Evolutionary conservation across 2,888 invertebrate species (phyloP), one percentile per base, ranked within the genome.

Genomic region (Caenorhabditis doughertyi): DNA sequence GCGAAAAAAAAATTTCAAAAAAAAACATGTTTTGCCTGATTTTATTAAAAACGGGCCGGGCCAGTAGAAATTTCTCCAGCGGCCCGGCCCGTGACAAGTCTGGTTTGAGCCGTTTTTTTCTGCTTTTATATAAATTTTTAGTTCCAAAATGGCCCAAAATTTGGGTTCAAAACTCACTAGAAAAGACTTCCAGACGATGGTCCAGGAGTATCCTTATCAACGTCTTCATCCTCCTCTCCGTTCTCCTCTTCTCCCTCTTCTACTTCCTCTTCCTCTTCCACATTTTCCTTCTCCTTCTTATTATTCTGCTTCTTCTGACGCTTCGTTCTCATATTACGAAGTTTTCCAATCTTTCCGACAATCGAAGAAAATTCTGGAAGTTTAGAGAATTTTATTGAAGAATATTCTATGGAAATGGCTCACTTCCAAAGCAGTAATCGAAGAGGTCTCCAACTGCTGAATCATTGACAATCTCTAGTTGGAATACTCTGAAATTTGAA

Each of bases 381-480:
- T n/a, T n/a, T n/a, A 44, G 21, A 7, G 0, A 0, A 49, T 56
- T 49, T 47, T n/a, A n/a, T n/a, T n/a, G n/a, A n/a, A n/a, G 21
- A 29, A 18, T 56, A 9, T 18, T 32, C 29, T 13, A 29, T 55
- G 29, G 27, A 27, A 55, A 16, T 11, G 29, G 39, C n/a, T 21
- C 25, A 80, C 74, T 55, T 74, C 60, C 16, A 11, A 42, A 81
- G 42, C 81, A 81, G 13, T 18, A 21, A n/a, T 51, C 29, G 71
- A 74, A 74, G 9, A 70, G 4, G n/a, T 53, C 49, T 4, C 21
- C 9, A 2, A 81, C 32, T 1, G 56, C 56, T 5, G 55, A 25
- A 8, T 62, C 55, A 5, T 51, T n/a, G n/a, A n/a, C 58, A 1
- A 16, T 13, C 13, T 55, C 74, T 53, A 81, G 32, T n/a, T 71